Percentiles rank a stretch among this genome's conserved stretches.
Evolutionary conservation across 2,113 vertebrate genomes (phyloP).

Genomic region (Trogon melanurus): DNA sequence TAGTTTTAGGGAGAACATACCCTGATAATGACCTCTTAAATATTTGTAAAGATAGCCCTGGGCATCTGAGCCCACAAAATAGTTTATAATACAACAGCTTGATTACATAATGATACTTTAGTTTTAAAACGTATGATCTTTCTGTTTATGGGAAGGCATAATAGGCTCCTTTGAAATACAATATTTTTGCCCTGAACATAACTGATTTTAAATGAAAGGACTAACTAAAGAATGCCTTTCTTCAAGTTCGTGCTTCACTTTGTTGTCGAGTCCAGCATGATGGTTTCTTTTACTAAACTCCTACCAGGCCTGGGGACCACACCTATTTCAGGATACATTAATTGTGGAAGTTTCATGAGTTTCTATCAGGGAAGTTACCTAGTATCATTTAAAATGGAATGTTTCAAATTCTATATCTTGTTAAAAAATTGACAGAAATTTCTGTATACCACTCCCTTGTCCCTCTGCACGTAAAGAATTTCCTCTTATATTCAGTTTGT

Average conservation of each 20-base stretch:
- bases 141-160: conserved; percentile 71
- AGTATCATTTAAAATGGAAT: not conserved
- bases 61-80: conserved; percentile 71
- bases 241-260: conserved; percentile 54
- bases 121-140: conserved; percentile 70
- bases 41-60: conserved; percentile 73
- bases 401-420: not conserved
- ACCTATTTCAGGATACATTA: conserved; percentile 38
- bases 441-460: not conserved
- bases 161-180: conserved; percentile 70
- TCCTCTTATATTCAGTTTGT: not conserved
- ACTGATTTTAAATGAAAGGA: conserved; percentile 72
- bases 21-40: conserved; percentile 70
- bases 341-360: not conserved
- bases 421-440: not conserved
- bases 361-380: conserved; percentile 39
- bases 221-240: conserved; percentile 64
- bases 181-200: conserved; percentile 68
- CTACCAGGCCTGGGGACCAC: conserved; percentile 28
- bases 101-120: conserved; percentile 73
- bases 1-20: conserved; percentile 60
- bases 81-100: conserved; percentile 73
- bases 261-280: conserved; percentile 55
- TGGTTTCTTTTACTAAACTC: conserved; percentile 45
- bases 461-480: not conserved